A percentile compares a stretch with the other conserved stretches of the same genome.
These are phyloP conservation scores for Camptogramma bilineatum DNA, from an alignment of 2,888 invertebrate species.

Conservation along the genomic window DNA sequence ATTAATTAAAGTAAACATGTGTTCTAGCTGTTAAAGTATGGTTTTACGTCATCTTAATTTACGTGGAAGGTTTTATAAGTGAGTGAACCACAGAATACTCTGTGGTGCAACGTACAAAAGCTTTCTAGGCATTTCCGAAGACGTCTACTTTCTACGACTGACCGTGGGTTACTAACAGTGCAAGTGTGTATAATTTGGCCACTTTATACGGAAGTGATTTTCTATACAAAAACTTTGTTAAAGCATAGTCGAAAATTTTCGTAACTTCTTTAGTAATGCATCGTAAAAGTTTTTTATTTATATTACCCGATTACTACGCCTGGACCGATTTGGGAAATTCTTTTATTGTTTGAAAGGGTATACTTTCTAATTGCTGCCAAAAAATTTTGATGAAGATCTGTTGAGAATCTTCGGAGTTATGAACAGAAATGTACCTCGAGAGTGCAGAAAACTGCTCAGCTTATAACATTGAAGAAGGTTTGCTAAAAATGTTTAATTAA, in stretches of 20 bases:
- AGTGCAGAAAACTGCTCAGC: no score
- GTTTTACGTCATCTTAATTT: conserved; percentile 26
- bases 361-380: no score
- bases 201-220: conserved; percentile 40
- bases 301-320: no score
- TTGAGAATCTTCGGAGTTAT: no score
- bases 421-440: no score
- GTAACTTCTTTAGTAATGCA: not conserved
- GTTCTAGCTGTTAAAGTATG: conserved; percentile 8
- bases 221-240: conserved; percentile 5
- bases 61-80: conserved; percentile 27
- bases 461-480: no score
- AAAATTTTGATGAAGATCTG: no score
- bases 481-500: no score
- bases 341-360: no score
- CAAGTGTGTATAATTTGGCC: conserved; percentile 40
- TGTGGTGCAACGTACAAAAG: conserved; percentile 21
- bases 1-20: conserved; percentile 25
- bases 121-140: conserved; percentile 37
- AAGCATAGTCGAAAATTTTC: not conserved
- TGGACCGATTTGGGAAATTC: no score
- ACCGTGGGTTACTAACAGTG: conserved; percentile 42
- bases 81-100: no score
- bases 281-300: not conserved
- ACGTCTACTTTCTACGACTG: conserved; percentile 35